These are phyloP conservation scores for Xestia sexstrigata DNA, from an alignment of 2,888 invertebrate species.

Conservation along the genomic window DNA sequence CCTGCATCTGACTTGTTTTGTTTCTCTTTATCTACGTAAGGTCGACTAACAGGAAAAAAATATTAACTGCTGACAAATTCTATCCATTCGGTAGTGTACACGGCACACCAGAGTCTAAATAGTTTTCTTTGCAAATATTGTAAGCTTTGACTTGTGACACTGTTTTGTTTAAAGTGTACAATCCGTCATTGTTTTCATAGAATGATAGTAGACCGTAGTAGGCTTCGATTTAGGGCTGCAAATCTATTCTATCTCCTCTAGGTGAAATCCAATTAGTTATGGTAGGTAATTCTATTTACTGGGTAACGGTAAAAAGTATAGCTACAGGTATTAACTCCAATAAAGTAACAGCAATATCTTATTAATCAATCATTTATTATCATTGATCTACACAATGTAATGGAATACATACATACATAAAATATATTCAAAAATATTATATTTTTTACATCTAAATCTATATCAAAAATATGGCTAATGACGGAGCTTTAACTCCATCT, in stretches of 20 bases:
- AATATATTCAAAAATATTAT: conserved; percentile 80
- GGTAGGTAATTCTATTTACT: background rate
- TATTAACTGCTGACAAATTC: background rate
- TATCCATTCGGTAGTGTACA: background rate
- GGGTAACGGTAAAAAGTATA: too few relatives aligned
- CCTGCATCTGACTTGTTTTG: background rate
- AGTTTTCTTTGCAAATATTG: background rate
- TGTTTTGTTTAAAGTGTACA: background rate
- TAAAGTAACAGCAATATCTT: conserved; percentile 69
- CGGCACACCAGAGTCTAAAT: background rate
- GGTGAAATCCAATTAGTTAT: background rate
- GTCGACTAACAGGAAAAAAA: background rate
- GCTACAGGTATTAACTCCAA: conserved; percentile 18
- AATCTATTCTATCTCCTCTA: too few relatives aligned
- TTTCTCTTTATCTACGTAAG: background rate
- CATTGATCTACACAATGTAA: conserved; percentile 85
- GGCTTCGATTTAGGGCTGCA: background rate
- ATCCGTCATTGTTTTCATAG: background rate
- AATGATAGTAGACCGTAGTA: background rate
- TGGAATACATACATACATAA: conserved; percentile 85
- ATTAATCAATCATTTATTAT: conserved; percentile 87
- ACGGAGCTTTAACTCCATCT: conserved; percentile 78
- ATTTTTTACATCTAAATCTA: conserved; percentile 85
- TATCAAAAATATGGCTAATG: conserved; percentile 88
- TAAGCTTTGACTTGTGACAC: background rate